A percentile compares a stretch with the other conserved stretches of the same genome.
phyloP scores from a whole-genome alignment of 2,888 invertebrate genomes.

The Aporophyla nigra region DNA sequence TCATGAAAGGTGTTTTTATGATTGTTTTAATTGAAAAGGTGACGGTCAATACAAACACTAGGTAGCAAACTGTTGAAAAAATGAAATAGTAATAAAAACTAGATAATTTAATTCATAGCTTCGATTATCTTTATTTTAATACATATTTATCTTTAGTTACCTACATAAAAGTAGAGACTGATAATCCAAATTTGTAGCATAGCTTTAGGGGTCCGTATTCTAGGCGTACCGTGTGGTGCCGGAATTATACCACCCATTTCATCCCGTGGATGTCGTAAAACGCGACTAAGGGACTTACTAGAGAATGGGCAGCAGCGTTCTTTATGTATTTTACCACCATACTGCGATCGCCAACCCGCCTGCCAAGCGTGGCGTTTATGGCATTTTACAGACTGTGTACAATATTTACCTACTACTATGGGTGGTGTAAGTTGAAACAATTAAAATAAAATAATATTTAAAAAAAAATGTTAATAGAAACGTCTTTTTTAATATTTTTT shows the following conservation, averaged over 20 bases:
- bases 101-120: background rate
- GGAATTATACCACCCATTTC: no score
- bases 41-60: conserved; percentile 10
- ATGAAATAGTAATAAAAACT: conserved; percentile 21
- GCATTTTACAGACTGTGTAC: background rate
- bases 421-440: background rate
- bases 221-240: no score
- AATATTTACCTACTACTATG: background rate
- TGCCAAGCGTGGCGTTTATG: no score
- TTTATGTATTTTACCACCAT: no score
- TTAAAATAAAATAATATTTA: no score
- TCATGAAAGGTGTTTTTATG: conserved; percentile 7
- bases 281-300: no score
- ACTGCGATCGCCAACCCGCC: no score
- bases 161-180: background rate
- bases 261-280: no score
- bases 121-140: conserved; percentile 1
- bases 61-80: conserved; percentile 1
- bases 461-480: no score
- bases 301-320: no score
- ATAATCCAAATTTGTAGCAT: background rate
- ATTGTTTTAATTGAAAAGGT: conserved; percentile 1
- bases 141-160: background rate
- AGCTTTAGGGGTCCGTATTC: background rate
- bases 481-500: no score